A percentile compares a stretch with the other conserved stretches of the same genome.
These are phyloP conservation scores for Troides oblongomaculatus DNA, from an alignment of 2,888 invertebrate species.

Conservation along the genomic window DNA sequence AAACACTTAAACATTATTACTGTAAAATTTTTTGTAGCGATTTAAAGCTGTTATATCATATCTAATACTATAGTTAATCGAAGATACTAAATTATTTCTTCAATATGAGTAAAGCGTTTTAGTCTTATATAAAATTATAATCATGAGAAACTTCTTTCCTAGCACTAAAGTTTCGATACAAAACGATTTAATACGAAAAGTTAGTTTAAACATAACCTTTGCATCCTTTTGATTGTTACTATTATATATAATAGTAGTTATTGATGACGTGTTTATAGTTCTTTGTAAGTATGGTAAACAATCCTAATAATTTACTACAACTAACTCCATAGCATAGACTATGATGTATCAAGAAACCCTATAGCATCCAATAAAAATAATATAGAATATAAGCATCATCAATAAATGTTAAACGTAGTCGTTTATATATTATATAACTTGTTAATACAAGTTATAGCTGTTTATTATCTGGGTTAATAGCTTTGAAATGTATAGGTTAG, in stretches of 20 bases:
- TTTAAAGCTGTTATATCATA: neutral
- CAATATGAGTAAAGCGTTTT: neutral
- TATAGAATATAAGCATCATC: neutral
- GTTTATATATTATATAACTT: no score
- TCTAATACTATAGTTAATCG: neutral
- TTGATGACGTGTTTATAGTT: no score
- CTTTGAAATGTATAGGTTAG: slow-evolving; percentile 1
- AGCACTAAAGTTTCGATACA: neutral
- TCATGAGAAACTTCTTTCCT: neutral
- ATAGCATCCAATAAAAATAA: no score
- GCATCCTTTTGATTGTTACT: neutral
- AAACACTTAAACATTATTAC: neutral
- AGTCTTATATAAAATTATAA: neutral
- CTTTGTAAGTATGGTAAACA: no score
- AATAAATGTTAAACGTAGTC: neutral
- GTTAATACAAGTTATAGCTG: neutral
- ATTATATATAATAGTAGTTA: neutral
- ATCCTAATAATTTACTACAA: no score
- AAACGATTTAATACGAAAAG: neutral
- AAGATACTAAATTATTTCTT: neutral
- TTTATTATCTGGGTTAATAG: slow-evolving; percentile 8
- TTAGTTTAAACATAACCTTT: neutral
- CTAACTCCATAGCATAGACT: no score
- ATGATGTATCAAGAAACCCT: no score
- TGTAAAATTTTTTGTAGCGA: neutral